phyloP scores from a whole-genome alignment of 2,797 vertebrate genomes.

The Acanthurus tractus region DNA sequence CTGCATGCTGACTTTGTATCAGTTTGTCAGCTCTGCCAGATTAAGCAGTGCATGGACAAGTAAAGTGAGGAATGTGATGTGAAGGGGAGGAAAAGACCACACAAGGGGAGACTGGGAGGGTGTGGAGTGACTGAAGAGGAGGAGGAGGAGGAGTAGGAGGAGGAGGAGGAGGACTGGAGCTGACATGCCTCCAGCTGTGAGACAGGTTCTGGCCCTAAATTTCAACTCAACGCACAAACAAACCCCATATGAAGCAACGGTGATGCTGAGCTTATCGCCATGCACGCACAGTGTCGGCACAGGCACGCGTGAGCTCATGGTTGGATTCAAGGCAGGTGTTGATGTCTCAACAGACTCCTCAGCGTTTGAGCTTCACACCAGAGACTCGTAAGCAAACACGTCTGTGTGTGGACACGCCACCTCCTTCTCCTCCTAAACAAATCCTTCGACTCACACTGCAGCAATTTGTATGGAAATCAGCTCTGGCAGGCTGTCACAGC shows the following conservation, averaged over 20 bases:
- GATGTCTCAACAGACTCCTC: background rate
- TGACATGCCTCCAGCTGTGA: conserved; percentile 68
- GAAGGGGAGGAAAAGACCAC: conserved; percentile 76
- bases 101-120: conserved; percentile 73
- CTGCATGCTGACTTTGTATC: conserved; percentile 62
- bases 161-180: conserved; percentile 6
- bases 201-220: conserved; percentile 56
- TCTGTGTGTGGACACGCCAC: conserved; percentile 50
- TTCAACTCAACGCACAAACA: conserved; percentile 53
- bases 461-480: conserved; percentile 78
- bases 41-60: conserved; percentile 60
- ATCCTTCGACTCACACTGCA: conserved; percentile 42
- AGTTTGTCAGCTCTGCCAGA: conserved; percentile 43
- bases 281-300: conserved; percentile 16
- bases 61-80: conserved; percentile 77
- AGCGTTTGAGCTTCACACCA: conserved; percentile 48
- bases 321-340: background rate
- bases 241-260: conserved; percentile 53
- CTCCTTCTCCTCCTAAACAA: conserved; percentile 59
- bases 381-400: conserved; percentile 54
- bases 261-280: conserved; percentile 28
- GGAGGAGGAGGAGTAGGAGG: conserved; percentile 2
- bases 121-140: conserved; percentile 38
- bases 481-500: conserved; percentile 55
- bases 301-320: conserved; percentile 23